phyloP scores from a whole-genome alignment of 2,113 vertebrate species.

The Chamaea fasciata region DNA sequence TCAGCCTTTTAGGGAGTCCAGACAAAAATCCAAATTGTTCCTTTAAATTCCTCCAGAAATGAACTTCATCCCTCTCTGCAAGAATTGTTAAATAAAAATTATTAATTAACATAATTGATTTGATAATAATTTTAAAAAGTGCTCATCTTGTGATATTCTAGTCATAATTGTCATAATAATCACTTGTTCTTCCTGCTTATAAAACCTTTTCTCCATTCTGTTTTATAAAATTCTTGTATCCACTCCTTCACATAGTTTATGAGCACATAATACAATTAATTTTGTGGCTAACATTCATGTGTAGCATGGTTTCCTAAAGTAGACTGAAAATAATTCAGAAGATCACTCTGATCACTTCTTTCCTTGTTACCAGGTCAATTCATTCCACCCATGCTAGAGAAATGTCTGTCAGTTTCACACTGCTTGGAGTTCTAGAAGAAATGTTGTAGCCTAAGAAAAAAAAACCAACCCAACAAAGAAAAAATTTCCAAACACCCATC shows the following conservation, averaged over 20 bases:
- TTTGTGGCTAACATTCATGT: neutral
- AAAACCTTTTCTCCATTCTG: neutral
- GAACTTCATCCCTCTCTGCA: neutral
- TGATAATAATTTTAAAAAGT: neutral
- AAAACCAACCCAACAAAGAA: neutral
- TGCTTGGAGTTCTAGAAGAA: neutral
- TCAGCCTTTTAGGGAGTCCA: neutral
- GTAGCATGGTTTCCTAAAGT: neutral
- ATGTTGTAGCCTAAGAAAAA: neutral
- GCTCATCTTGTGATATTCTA: neutral
- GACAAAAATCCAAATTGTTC: neutral
- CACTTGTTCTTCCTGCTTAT: neutral
- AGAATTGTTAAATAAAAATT: neutral
- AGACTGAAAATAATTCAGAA: neutral
- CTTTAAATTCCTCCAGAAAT: neutral
- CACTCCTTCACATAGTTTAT: neutral
- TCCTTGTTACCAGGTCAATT: neutral
- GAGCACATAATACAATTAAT: neutral
- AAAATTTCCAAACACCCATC: neutral
- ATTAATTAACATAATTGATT: neutral
- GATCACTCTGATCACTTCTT: neutral
- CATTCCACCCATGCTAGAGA: fast-evolving
- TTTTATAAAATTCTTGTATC: neutral
- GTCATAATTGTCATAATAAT: neutral
- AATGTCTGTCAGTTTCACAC: neutral